A percentile compares a stretch with the other conserved stretches of the same genome.
Evolutionary conservation across 2,888 invertebrate species (phyloP).

Genomic region (Carpatolechia fugitivella): DNA sequence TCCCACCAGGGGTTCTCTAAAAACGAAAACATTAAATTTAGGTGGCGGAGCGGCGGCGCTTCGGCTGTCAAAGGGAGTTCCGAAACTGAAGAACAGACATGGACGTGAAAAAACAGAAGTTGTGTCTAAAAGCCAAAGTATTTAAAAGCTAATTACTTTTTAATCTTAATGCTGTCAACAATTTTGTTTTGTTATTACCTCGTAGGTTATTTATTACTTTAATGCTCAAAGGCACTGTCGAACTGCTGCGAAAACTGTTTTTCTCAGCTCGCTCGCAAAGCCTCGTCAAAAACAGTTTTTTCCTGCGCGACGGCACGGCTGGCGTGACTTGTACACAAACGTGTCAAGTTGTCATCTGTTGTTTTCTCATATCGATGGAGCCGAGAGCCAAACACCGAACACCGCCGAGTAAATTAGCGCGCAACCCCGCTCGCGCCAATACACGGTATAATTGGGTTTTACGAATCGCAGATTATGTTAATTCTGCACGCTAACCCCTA

Average conservation of each 20-base stretch:
- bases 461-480: conserved; percentile 31
- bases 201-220: too few species aligned
- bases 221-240: too few species aligned
- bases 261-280: too few species aligned
- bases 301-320: too few species aligned
- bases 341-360: not conserved
- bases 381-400: not conserved
- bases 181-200: too few species aligned
- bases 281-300: too few species aligned
- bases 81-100: not conserved
- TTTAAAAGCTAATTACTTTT: too few species aligned
- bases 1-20: not conserved
- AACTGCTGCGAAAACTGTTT: too few species aligned
- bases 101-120: not conserved
- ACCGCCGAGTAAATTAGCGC: conserved; percentile 37
- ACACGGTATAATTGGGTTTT: conserved; percentile 40
- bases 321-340: too few species aligned
- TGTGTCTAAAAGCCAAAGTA: not conserved
- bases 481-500: conserved; percentile 13
- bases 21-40: not conserved
- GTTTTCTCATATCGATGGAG: not conserved
- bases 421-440: conserved; percentile 24
- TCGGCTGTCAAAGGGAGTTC: not conserved
- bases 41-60: not conserved
- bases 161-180: too few species aligned